Base-by-base conservation (phyloP, 1,140 invertebrate genomes). In the Galendromus occidentalis region DNA sequence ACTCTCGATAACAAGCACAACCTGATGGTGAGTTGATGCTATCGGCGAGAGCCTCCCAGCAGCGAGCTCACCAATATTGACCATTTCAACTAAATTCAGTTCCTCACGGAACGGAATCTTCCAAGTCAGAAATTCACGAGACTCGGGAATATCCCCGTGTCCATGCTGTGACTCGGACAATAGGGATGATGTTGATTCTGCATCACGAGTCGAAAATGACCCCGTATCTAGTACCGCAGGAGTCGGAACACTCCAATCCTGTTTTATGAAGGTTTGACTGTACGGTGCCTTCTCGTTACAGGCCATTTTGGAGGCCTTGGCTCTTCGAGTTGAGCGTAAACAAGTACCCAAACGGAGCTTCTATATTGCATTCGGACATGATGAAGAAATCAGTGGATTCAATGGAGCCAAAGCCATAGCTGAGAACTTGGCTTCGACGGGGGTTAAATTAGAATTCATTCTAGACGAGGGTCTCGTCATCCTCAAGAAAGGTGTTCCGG, bases 301-400 rank as follows among this genome's bases (percentile, higher is more conserved):
- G 80, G 80, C 77, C 25, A 79, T 81, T 65, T 70, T 82, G 64
- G 79, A 80, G 74, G 78, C 80, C 22, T 66, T 81, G 14, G 79
- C 82, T 68, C 78, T 73, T 68, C 67, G 77, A 44, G 45, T 81
- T 33, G 68, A 73, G 63, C 72, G 72, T 66, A 75, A 75, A 4
- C 74, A 74, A 64, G 69, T 71, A 67, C 79, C 80, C 2, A 65
- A 72, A 42, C 71, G 81, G 69, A 73, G 76, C 42, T 79, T 82
- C 70, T 82, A 78, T 69, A 69, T 82, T 25, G 80, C 76, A 18
- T 81, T 81, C 74, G 81, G 81, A 2, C 81, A 82, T 72, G 81
- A 82, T 74, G 81, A 82, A 73, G 81, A 82, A 73, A 80, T 81
- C 71, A 68, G 70, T 20, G 80, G 80, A 12, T 14, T 66, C 6